Evolutionary conservation across 2,888 invertebrate species (phyloP).

Genomic region (Biston stratarius): DNA sequence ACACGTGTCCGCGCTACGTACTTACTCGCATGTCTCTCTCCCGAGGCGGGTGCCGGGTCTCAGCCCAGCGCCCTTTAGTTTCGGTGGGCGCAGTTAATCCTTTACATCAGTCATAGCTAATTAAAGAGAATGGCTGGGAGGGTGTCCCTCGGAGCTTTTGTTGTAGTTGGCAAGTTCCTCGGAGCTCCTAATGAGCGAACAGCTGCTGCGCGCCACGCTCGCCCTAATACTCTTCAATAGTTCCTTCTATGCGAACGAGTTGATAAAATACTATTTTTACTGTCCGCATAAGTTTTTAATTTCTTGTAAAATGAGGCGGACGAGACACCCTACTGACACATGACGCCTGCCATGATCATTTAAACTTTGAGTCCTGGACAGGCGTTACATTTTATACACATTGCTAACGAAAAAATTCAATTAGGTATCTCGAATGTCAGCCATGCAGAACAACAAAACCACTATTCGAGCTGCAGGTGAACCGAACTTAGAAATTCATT

Average conservation of each 20-base stretch:
- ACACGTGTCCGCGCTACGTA: neutral
- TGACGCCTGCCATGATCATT: too few species aligned
- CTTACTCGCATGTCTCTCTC: neutral
- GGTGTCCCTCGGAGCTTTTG: conserved; percentile 26
- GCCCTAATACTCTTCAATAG: neutral
- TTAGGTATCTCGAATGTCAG: too few species aligned
- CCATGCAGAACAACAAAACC: too few species aligned
- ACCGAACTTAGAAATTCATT: neutral
- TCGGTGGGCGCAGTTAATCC: conserved; percentile 8
- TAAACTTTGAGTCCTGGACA: too few species aligned
- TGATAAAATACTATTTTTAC: too few species aligned
- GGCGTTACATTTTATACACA: too few species aligned
- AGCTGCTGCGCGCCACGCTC: neutral
- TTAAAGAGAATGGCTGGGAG: conserved; percentile 31
- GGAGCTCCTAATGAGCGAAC: conserved; percentile 33
- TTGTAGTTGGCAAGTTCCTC: conserved; percentile 32
- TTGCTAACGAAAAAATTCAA: too few species aligned
- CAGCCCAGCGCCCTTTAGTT: neutral
- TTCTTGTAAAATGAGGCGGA: too few species aligned
- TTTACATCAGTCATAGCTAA: conserved; percentile 23
- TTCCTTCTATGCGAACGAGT: too few species aligned
- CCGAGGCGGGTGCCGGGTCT: neutral
- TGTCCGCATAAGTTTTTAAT: too few species aligned
- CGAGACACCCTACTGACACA: too few species aligned
- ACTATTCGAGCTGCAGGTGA: too few species aligned